Evolutionary conservation across 2,888 invertebrate species (phyloP), one percentile per base, ranked within the genome.

Genomic region (Eretmocerus hayati): DNA sequence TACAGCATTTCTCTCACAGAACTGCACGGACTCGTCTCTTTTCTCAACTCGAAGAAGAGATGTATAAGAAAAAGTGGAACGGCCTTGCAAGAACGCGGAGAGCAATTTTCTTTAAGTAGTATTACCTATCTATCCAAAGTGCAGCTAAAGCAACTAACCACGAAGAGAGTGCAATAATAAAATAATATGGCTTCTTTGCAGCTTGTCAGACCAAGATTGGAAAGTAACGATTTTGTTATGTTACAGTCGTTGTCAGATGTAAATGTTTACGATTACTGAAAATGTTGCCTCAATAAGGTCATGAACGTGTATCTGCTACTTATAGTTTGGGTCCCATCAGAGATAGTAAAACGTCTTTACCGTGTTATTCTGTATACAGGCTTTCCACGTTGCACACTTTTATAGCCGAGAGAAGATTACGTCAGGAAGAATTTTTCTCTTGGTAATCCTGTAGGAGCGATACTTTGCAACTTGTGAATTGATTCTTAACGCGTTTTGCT

Each of bases 1-100:
- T n/a, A n/a, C n/a, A n/a, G n/a, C n/a, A n/a, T n/a, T n/a, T n/a
- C n/a, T n/a, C 26, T 6, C 26, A 26, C 26, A 26, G 8, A 26
- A 6, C 11, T 11, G 11, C 26, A 26, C 26, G 6, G 6, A 11
- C 8, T 26, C 26, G 26, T 9, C 11, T n/a, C n/a, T 26, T 26
- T 26, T 26, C 26, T 26, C 26, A 6, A 26, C 33, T 26, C 2
- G 30, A 46, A 41, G 45, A 47, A 47, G 19, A 31, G n/a, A 19
- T 33, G 45, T 46, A 42, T 46, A 32, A 19, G 37, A 36, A 41
- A 44, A 50, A 30, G 30, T 46, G 43, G 51, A 18, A 46, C 46
- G 50, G 22, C 46, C 50, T 50, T 48, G 46, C 30, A 23, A n/a
- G n/a, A n/a, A n/a, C n/a, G n/a, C n/a, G n/a, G n/a, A n/a, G n/a